Conservation (phyloP, 2,888 invertebrate genomes). For the Eurois occulta region DNA sequence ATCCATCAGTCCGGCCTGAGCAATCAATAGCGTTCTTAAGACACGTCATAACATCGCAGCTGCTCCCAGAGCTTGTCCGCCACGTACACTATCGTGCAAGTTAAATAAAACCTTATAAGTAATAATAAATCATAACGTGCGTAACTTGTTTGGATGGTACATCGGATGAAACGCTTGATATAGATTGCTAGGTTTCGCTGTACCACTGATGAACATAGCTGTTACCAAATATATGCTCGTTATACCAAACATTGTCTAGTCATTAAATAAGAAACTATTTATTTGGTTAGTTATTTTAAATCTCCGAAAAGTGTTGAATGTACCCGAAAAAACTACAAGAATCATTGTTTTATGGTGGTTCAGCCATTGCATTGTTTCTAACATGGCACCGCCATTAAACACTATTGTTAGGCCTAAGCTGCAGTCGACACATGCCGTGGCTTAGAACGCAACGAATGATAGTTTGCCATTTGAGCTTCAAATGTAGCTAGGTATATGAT, state of each 20-base stretch:
- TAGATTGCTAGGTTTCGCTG: constrained; percentile 1
- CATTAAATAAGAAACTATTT: constrained; percentile 37
- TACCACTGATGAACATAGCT: constrained; percentile 18
- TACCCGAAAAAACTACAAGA: constrained; percentile 22
- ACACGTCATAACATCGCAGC: constrained; percentile 2
- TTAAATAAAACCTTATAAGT: too few species aligned
- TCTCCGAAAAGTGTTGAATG: constrained; percentile 17
- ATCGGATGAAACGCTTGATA: constrained; percentile 9
- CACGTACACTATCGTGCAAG: constrained; percentile 5
- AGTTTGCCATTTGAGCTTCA: constrained; percentile 10
- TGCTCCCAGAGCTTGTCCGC: neutral
- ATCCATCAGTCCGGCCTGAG: neutral
- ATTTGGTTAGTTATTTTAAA: constrained; percentile 41
- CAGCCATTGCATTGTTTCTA: constrained; percentile 19
- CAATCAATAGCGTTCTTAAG: neutral
- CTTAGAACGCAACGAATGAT: constrained; percentile 9
- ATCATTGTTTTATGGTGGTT: constrained; percentile 19
- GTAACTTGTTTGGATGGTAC: neutral
- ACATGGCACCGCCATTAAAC: constrained; percentile 4
- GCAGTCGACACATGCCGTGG: constrained; percentile 27
- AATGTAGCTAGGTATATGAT: constrained; percentile 9
- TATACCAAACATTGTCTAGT: constrained; percentile 45
- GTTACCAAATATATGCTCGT: constrained; percentile 19
- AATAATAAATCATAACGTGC: too few species aligned
- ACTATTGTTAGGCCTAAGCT: constrained; percentile 28